phyloP scores from a whole-genome alignment of 2,797 vertebrate genomes.

The Muraenolepis orangiensis region DNA sequence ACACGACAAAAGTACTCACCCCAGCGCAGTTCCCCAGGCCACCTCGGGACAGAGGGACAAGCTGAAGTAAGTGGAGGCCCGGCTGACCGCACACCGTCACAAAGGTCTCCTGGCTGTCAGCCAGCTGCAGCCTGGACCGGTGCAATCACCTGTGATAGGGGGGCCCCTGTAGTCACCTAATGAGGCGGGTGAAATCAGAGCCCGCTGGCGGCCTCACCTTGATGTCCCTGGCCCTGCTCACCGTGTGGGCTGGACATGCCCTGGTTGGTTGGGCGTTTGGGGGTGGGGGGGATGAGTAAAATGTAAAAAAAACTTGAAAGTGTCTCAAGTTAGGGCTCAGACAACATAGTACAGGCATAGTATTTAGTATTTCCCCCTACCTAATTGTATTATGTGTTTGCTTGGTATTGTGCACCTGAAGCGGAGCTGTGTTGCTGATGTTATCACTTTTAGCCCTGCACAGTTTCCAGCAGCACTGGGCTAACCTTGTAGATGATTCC shows the following conservation, averaged over 20 bases:
- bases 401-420: background rate
- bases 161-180: constrained; percentile 18
- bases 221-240: constrained; percentile 4
- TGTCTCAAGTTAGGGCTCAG: background rate
- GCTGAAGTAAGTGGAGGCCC: constrained; percentile 61
- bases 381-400: background rate
- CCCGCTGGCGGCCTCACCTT: constrained; percentile 5
- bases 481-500: too few species aligned
- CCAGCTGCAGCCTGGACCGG: constrained; percentile 7
- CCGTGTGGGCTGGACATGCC: background rate
- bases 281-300: background rate
- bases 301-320: background rate
- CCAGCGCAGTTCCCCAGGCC: constrained; percentile 58
- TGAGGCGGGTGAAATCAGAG: constrained; percentile 23
- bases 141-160: constrained; percentile 29
- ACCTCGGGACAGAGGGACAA: constrained; percentile 69
- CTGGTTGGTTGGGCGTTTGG: background rate
- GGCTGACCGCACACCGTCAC: constrained; percentile 5
- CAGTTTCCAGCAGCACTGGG: too few species aligned
- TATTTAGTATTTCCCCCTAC: background rate
- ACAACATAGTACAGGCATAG: background rate
- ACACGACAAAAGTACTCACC: constrained; percentile 68
- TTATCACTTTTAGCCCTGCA: too few species aligned
- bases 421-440: too few species aligned
- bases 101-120: constrained; percentile 20